These are phyloP conservation scores for Lasioglossum pauxillum DNA, from an alignment of 2,888 invertebrate species.

Conservation along the genomic window DNA sequence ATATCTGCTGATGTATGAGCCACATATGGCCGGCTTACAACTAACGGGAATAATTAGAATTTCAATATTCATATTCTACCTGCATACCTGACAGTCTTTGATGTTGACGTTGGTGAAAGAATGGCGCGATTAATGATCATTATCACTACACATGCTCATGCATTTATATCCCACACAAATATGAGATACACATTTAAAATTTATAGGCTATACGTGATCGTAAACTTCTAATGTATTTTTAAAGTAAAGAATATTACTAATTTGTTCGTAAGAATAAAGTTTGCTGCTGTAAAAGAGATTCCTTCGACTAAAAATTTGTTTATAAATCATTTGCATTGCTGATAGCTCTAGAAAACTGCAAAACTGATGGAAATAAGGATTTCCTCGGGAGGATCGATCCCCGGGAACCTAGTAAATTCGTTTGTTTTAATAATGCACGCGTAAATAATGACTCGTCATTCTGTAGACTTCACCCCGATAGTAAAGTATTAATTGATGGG, in stretches of 20 bases:
- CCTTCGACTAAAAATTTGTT: neutral
- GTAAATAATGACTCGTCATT: neutral
- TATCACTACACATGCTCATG: neutral
- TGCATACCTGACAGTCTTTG: conserved; percentile 51
- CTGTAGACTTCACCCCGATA: neutral
- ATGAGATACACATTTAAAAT: neutral
- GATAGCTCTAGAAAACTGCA: neutral
- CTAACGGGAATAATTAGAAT: conserved; percentile 80
- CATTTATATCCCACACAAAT: neutral
- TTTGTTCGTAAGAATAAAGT: no score
- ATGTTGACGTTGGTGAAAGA: conserved; percentile 12
- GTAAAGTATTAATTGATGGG: neutral
- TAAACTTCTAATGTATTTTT: no score
- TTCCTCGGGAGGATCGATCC: neutral
- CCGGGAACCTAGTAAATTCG: neutral
- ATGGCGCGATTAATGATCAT: neutral
- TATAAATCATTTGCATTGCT: neutral
- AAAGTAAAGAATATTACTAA: no score
- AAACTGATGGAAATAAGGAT: neutral
- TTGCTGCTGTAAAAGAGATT: neutral
- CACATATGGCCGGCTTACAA: conserved; percentile 60
- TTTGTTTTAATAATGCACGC: neutral
- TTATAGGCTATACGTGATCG: no score
- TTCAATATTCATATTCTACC: conserved; percentile 81
- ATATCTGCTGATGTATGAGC: conserved; percentile 73